A percentile compares a stretch with the other conserved stretches of the same genome.
Conservation (phyloP, 1,140 invertebrate species). For the Mamestra configurata region DNA sequence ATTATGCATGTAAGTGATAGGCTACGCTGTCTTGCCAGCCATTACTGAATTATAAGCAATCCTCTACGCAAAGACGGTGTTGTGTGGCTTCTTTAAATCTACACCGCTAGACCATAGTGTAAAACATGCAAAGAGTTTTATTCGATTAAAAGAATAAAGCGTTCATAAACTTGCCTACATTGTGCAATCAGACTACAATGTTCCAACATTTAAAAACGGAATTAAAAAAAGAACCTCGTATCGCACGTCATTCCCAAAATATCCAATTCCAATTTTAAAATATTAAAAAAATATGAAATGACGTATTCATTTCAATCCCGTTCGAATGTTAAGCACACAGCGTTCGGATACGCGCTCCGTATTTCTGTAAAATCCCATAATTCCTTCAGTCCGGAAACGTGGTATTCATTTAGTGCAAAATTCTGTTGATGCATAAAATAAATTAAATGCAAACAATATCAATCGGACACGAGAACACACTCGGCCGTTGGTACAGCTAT, state of each 20-base stretch:
- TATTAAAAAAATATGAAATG: slow-evolving; percentile 55
- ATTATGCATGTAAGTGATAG: slow-evolving; percentile 20
- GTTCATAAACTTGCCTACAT: background rate
- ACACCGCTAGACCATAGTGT: background rate
- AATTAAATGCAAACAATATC: slow-evolving; percentile 83
- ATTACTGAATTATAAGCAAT: background rate
- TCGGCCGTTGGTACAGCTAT: slow-evolving; percentile 74
- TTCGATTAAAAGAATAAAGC: background rate
- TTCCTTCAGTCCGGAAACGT: slow-evolving; percentile 60
- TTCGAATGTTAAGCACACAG: slow-evolving; percentile 35
- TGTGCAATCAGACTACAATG: background rate
- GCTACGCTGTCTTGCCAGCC: background rate
- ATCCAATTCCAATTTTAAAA: slow-evolving; percentile 23
- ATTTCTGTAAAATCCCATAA: slow-evolving; percentile 44
- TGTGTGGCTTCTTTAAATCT: slow-evolving; percentile 24
- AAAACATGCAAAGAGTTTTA: background rate
- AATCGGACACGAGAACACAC: slow-evolving; percentile 82
- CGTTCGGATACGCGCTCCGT: slow-evolving; percentile 30
- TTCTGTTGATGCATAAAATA: slow-evolving; percentile 73
- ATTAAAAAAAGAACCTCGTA: slow-evolving; percentile 14
- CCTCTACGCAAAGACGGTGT: background rate
- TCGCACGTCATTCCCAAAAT: slow-evolving; percentile 28
- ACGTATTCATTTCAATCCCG: slow-evolving; percentile 67
- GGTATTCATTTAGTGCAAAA: slow-evolving; percentile 75
- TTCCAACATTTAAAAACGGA: slow-evolving; percentile 37